These are phyloP conservation scores for Pentalonia nigronervosa DNA, from an alignment of 1,140 invertebrate species.

Conservation along the genomic window DNA sequence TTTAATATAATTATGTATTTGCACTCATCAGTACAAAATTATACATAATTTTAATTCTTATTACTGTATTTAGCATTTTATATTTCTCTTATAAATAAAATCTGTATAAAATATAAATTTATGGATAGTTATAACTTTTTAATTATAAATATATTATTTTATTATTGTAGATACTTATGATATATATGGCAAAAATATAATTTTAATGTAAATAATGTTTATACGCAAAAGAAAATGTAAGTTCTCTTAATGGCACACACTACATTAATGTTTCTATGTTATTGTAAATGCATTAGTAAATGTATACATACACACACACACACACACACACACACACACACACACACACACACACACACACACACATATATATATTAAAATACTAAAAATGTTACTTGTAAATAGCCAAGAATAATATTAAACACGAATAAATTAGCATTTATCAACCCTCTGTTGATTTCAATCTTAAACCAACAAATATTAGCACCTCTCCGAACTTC, in stretches of 20 bases:
- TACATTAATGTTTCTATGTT: too few species aligned
- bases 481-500: not conserved
- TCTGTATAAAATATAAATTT: too few species aligned
- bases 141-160: too few species aligned
- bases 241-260: too few species aligned
- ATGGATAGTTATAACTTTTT: too few species aligned
- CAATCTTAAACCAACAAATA: not conserved
- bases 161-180: too few species aligned
- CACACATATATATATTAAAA: not conserved
- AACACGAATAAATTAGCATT: conserved; percentile 7
- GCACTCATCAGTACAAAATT: too few species aligned
- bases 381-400: not conserved
- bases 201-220: not conserved
- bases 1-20: not conserved
- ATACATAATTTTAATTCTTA: not conserved
- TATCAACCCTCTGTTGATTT: not conserved
- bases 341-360: too few species aligned
- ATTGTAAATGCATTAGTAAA: too few species aligned
- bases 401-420: not conserved
- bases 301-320: too few species aligned
- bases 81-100: too few species aligned
- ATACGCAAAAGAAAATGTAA: not conserved
- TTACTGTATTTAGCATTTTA: not conserved
- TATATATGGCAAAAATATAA: not conserved
- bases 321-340: too few species aligned